Base-by-base conservation (phyloP, 2,797 vertebrate genomes). In the Emys orbicularis region DNA sequence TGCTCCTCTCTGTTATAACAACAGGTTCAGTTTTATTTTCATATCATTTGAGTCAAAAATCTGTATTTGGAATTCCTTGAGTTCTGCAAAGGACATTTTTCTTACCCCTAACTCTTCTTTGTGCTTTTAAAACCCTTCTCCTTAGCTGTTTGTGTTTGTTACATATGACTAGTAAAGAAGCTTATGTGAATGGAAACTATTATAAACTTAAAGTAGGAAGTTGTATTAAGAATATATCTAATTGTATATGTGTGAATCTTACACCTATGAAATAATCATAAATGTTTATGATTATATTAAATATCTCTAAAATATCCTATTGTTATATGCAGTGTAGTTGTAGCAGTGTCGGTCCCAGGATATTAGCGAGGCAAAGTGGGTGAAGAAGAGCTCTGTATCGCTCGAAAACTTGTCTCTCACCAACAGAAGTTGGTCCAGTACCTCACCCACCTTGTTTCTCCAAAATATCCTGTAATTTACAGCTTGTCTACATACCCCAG, bases 11-110 rank as follows among this genome's bases (percentile, higher is more conserved):
- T 92, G 83, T 95, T 83, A 91, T 92, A 96, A 95, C 95, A 93
- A 87, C 49, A 79, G 92, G 83, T 94, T 95, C 92, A 92, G 49
- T 79, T 96, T 96, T 84, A 91, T 97, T 97, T 96, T 93, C 79
- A 77, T 83, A 92, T 91, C 94, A 72, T 72, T 37, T 92, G 93
- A 94, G 91, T 96, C 86, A 56, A 90, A 95, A 96, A 90, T 97
- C 57, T 95, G 31, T 92, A 52, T 91, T 96, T 91, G 87, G 52
- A 89, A 91, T 91, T 91, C 94, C 92, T 31, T 92, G 56, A 95
- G 61, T 94, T 96, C 82, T 89, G 90, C 76, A 95, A 79, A 94
- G 86, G 87, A 65, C 61, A 74, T 93, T 96, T 84, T 68, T 90
- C 23, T 86, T 82, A 90, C 56, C 16, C 5, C 84, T 93, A 83